Evolutionary conservation across 2,888 invertebrate genomes (phyloP).

Genomic region (Caenorhabditis sinica): DNA sequence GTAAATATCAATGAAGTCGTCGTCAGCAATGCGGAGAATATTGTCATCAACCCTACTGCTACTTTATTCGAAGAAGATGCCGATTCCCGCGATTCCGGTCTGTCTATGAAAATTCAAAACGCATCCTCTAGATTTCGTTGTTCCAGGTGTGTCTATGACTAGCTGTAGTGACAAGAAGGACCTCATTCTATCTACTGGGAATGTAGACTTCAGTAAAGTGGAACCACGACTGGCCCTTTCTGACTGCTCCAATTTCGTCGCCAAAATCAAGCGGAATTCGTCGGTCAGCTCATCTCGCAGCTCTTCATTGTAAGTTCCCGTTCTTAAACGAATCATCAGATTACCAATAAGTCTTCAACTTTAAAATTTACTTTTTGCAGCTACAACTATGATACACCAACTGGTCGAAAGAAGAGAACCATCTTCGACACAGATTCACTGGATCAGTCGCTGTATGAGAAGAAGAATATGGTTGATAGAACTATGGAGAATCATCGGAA

Average conservation of each 20-base stretch:
- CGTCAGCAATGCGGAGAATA: neutral
- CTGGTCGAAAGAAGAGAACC: conserved; percentile 45
- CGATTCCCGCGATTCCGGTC: conserved; percentile 64
- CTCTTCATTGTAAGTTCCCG: conserved; percentile 48
- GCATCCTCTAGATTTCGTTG: neutral
- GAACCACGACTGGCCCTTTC: conserved; percentile 46
- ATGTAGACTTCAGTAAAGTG: conserved; percentile 31
- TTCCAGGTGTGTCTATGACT: conserved; percentile 49
- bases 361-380: conserved; percentile 23
- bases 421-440: conserved; percentile 33
- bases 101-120: neutral
- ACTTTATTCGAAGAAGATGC: conserved; percentile 56
- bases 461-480: neutral
- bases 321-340: neutral
- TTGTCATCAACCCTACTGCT: neutral
- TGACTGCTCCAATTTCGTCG: conserved; percentile 61
- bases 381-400: conserved; percentile 59
- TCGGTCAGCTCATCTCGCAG: conserved; percentile 55
- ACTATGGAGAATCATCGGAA: conserved; percentile 40
- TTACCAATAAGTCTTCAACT: neutral
- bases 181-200: neutral
- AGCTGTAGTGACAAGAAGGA: conserved; percentile 20
- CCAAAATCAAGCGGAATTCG: conserved; percentile 40
- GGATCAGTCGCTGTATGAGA: conserved; percentile 54
- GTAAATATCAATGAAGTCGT: conserved; percentile 24